Conservation (phyloP, 2,113 vertebrate genomes). For the Ochotona curzoniae region DNA sequence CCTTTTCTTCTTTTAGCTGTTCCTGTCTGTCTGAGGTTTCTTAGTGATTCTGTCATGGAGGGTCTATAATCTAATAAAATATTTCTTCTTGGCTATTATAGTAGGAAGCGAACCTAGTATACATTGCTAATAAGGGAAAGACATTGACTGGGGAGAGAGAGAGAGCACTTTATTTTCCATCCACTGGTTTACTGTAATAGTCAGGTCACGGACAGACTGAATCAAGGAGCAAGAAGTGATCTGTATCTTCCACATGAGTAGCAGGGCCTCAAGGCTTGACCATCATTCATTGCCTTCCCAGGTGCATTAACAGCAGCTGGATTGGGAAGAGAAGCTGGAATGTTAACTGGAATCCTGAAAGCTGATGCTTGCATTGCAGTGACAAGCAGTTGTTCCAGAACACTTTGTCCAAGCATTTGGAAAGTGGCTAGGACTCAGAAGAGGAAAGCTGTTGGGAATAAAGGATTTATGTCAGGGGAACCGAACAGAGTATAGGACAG, state of each 20-base stretch:
- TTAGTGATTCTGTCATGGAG: background rate
- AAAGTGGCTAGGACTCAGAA: background rate
- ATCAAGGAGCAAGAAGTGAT: background rate
- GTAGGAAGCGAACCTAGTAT: too few relatives aligned
- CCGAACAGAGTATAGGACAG: background rate
- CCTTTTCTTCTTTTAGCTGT: background rate
- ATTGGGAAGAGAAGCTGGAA: too few relatives aligned
- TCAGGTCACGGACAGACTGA: background rate
- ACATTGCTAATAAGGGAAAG: too few relatives aligned
- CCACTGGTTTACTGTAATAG: background rate
- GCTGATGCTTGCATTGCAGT: too few relatives aligned
- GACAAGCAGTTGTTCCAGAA: too few relatives aligned
- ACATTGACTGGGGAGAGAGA: too few relatives aligned
- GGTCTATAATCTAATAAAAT: background rate
- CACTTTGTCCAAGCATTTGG: background rate
- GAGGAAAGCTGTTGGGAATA: background rate
- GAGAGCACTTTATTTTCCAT: background rate
- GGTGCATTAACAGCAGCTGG: too few relatives aligned
- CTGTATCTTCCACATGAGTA: too few relatives aligned
- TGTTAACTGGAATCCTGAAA: too few relatives aligned
- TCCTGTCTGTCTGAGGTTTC: background rate
- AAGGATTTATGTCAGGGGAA: background rate
- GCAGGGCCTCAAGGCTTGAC: too few relatives aligned
- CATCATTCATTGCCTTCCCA: too few relatives aligned
- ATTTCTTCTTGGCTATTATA: background rate